These are phyloP conservation scores for Falco punctatus DNA, from an alignment of 2,113 vertebrate genomes.

Conservation along the genomic window DNA sequence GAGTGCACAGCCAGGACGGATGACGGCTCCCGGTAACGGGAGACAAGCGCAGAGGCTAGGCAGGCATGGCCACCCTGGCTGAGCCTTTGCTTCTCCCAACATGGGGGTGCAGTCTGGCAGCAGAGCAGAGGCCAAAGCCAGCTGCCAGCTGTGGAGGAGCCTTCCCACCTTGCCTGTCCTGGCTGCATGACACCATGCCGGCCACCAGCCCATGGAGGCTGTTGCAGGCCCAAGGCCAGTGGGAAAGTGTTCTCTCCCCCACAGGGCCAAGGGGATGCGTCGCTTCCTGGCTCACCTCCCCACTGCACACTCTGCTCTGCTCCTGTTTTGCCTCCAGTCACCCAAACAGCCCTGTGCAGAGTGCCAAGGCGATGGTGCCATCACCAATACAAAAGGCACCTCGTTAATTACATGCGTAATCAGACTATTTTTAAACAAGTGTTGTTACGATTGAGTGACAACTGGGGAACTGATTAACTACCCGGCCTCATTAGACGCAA, in stretches of 20 bases:
- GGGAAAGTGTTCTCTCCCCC: not conserved
- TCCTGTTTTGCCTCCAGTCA: not conserved
- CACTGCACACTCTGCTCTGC: not conserved
- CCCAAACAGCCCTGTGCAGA: fast-evolving
- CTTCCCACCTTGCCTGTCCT: not conserved
- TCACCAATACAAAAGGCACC: fast-evolving
- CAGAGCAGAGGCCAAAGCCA: not conserved
- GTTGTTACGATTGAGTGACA: not conserved
- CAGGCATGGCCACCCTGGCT: not conserved
- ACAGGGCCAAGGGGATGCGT: not conserved
- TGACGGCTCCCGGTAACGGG: fast-evolving
- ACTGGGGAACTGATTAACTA: not conserved
- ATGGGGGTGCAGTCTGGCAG: not conserved
- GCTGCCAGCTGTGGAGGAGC: fast-evolving
- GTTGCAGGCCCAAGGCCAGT: not conserved
- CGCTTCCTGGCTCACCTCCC: not conserved
- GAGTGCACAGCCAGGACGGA: not conserved
- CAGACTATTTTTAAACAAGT: not conserved
- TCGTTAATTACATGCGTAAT: not conserved
- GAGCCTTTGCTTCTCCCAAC: not conserved
- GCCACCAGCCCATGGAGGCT: not conserved
- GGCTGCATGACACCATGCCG: not conserved
- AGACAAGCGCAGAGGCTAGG: not conserved
- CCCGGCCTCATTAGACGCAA: no score
- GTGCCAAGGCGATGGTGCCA: fast-evolving